These are phyloP conservation scores for Emberiza fucata DNA, from an alignment of 2,113 vertebrate genomes.

Conservation along the genomic window DNA sequence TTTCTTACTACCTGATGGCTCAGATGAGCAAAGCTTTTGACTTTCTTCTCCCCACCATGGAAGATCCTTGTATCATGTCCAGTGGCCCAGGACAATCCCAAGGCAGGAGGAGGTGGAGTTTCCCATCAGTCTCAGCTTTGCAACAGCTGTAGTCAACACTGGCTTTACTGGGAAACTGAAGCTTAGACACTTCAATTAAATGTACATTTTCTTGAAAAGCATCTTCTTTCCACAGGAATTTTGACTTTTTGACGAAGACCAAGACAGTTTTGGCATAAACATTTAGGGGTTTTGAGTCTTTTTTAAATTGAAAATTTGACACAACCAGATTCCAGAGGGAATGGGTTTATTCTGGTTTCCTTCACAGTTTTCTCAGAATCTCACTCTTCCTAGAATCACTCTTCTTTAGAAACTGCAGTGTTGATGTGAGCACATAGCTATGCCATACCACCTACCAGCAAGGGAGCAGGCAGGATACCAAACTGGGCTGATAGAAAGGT, in stretches of 20 bases:
- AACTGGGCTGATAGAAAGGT: background rate
- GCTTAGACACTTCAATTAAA: background rate
- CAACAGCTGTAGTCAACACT: background rate
- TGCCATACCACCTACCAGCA: background rate
- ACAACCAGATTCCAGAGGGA: slow-evolving; percentile 13
- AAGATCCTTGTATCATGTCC: background rate
- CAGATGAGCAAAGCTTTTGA: background rate
- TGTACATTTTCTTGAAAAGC: slow-evolving; percentile 30
- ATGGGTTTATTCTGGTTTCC: slow-evolving; percentile 7
- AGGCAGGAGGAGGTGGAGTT: background rate
- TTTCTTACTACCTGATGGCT: background rate
- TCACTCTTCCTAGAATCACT: slow-evolving; percentile 1
- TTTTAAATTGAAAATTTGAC: background rate
- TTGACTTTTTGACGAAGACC: slow-evolving; percentile 29
- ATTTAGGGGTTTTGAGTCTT: background rate
- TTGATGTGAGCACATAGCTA: background rate
- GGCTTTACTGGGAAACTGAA: background rate
- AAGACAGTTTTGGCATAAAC: background rate
- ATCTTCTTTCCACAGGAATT: slow-evolving; percentile 40
- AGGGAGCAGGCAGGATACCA: background rate
- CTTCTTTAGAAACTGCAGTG: background rate
- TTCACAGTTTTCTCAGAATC: slow-evolving; percentile 1
- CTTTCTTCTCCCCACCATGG: background rate
- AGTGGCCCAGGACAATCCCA: background rate
- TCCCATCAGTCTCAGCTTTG: background rate